A percentile compares a stretch with the other conserved stretches of the same genome.
phyloP scores from a whole-genome alignment of 2,888 invertebrate genomes.

The Pterobdella sp. region DNA sequence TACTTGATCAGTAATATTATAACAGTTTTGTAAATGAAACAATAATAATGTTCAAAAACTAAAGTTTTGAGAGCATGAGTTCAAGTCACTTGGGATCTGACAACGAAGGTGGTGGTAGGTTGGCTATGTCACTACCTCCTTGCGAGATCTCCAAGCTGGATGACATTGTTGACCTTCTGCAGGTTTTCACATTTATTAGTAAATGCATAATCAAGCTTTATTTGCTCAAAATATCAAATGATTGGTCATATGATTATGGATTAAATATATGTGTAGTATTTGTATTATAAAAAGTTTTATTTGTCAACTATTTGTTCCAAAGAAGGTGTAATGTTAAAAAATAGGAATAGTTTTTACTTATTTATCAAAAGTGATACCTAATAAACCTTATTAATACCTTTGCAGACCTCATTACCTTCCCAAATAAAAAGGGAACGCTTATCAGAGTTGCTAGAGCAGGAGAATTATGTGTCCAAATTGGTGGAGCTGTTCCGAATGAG shows the following conservation, averaged over 20 bases:
- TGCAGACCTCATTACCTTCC: slow-evolving; percentile 61
- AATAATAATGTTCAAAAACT: too few relatives aligned
- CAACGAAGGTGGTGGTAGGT: slow-evolving; percentile 64
- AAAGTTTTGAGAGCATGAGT: slow-evolving; percentile 4
- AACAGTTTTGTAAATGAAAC: too few relatives aligned
- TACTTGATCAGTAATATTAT: too few relatives aligned
- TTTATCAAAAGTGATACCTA: background rate
- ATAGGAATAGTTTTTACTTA: too few relatives aligned
- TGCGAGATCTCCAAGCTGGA: slow-evolving; percentile 87
- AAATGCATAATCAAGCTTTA: too few relatives aligned
- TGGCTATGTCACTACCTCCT: slow-evolving; percentile 85
- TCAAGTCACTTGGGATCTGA: slow-evolving; percentile 53
- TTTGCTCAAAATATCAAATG: too few relatives aligned
- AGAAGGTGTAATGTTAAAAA: too few relatives aligned
- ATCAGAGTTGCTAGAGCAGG: slow-evolving; percentile 81
- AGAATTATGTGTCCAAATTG: slow-evolving; percentile 79
- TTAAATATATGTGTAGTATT: too few relatives aligned
- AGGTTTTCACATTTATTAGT: slow-evolving; percentile 8
- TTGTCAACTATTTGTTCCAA: too few relatives aligned
- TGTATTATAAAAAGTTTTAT: too few relatives aligned
- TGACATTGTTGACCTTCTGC: slow-evolving; percentile 73
- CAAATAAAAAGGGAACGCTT: slow-evolving; percentile 87
- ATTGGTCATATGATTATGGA: too few relatives aligned
- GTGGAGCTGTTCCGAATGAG: slow-evolving; percentile 90
- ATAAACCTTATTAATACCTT: background rate